Conservation (phyloP, 2,797 vertebrate genomes). For the Pyrrhura leucotis region DNA sequence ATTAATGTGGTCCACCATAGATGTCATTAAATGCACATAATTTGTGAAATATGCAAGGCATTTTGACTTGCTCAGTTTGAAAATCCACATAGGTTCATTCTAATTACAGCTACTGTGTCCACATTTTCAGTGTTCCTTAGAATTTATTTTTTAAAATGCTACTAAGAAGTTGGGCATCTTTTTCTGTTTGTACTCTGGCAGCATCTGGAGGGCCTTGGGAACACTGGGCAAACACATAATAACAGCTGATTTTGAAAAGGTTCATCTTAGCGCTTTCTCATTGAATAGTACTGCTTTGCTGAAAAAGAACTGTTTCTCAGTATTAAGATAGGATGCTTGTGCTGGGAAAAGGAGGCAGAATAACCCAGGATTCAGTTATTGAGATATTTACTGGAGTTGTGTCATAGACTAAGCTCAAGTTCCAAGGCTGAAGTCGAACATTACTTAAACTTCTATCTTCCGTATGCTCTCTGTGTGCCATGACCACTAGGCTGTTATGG, state of each 20-base stretch:
- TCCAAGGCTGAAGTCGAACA: neutral
- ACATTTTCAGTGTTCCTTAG: neutral
- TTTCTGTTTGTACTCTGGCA: neutral
- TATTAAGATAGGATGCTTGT: neutral
- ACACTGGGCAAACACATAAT: neutral
- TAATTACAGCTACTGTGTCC: neutral
- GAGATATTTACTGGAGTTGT: neutral
- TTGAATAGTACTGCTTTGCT: neutral
- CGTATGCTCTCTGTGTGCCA: fast-evolving
- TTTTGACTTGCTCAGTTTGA: neutral
- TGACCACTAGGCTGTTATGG: fast-evolving
- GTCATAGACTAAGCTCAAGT: neutral
- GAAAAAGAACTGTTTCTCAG: neutral
- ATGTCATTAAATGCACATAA: neutral
- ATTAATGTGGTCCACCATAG: neutral
- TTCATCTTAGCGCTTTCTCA: neutral
- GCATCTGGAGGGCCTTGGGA: neutral
- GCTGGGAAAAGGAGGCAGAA: neutral
- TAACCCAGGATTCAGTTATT: neutral
- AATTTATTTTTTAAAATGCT: neutral
- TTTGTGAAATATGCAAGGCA: neutral
- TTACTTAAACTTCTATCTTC: neutral
- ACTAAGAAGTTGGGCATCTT: neutral
- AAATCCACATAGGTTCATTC: neutral
- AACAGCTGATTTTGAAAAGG: neutral